phyloP scores from a whole-genome alignment of 2,888 invertebrate genomes.

The Agonopterix arenella region DNA sequence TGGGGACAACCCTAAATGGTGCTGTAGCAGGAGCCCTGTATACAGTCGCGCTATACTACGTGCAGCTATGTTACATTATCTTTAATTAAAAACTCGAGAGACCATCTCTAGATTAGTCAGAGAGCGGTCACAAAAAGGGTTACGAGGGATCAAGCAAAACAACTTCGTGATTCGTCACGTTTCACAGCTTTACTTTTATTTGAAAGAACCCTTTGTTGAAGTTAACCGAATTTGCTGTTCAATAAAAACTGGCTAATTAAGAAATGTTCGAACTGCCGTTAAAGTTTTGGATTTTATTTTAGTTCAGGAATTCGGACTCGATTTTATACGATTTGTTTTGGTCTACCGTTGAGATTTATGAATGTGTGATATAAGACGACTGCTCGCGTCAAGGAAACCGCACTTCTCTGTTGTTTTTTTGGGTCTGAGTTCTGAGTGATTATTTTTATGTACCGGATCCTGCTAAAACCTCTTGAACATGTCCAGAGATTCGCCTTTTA shows the following conservation, averaged over 20 bases:
- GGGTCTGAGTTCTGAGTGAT: too few species aligned
- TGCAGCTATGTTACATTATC: slow-evolving; percentile 68
- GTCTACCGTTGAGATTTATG: slow-evolving; percentile 37
- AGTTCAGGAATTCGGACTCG: slow-evolving; percentile 30
- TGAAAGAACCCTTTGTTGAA: slow-evolving; percentile 67
- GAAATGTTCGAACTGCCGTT: slow-evolving; percentile 67
- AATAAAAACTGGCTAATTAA: slow-evolving; percentile 72
- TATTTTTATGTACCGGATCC: too few species aligned
- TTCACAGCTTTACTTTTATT: slow-evolving; percentile 69
- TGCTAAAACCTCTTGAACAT: too few species aligned
- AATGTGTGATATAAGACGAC: slow-evolving; percentile 11
- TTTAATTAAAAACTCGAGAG: slow-evolving; percentile 71
- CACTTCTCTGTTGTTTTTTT: too few species aligned
- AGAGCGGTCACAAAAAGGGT: slow-evolving; percentile 69
- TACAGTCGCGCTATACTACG: slow-evolving; percentile 38
- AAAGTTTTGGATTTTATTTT: slow-evolving; percentile 51
- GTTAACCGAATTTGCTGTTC: slow-evolving; percentile 72
- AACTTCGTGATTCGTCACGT: slow-evolving; percentile 74
- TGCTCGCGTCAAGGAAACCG: background rate
- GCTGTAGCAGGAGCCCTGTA: slow-evolving; percentile 16
- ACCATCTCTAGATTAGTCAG: slow-evolving; percentile 69
- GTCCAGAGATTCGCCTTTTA: too few species aligned
- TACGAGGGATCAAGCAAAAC: slow-evolving; percentile 63
- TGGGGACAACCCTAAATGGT: slow-evolving; percentile 39
- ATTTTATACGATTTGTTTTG: slow-evolving; percentile 40